Evolutionary conservation across 2,113 vertebrate species (phyloP), one percentile per base, ranked within the genome.

Genomic region (Meles meles): DNA sequence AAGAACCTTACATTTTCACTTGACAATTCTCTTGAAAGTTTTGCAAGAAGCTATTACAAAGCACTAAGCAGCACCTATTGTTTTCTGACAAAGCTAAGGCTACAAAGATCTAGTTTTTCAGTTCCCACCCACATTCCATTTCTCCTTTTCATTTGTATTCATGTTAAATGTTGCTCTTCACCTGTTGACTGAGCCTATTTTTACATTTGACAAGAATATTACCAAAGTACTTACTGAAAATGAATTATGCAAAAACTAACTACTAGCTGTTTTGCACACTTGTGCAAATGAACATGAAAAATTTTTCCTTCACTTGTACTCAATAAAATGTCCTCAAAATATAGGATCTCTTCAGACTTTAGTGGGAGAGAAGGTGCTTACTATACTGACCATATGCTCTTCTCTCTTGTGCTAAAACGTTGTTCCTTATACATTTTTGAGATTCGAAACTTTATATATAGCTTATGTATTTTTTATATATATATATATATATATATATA

Each of bases 31-130:
- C 94, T 88, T 65, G 81, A 18, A 84, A 47, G n/a, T 88, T 96
- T 82, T 96, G 67, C 74, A 84, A 95, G 82, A 69, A 72, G 52
- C 55, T 89, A 83, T 97, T 96, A 96, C 42, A 29, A 87, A 91
- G 79, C 59, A 71, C 88, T 71, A 88, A 90, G n/a, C 61, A 87
- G 17, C 39, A 77, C 39, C 61, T 63, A 37, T 93, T 96, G 79
- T 95, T 72, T 91, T 96, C 61, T 83, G 87, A 93, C 72, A 96
- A 93, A 89, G 34, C 49, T 27, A 57, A 95, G 25, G 1, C 34
- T 86, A 34, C 79, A 72, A 96, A 95, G 44, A 42, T 34, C 11
- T 65, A 72, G 52, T 39, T 92, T 59, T 67, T 93, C 77, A 59
- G 25, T 90, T 85, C 57, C 85, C 72, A 83, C 92, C 94, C 52